Base-by-base conservation (phyloP, 2,888 invertebrate species). In the Globia sparganii region DNA sequence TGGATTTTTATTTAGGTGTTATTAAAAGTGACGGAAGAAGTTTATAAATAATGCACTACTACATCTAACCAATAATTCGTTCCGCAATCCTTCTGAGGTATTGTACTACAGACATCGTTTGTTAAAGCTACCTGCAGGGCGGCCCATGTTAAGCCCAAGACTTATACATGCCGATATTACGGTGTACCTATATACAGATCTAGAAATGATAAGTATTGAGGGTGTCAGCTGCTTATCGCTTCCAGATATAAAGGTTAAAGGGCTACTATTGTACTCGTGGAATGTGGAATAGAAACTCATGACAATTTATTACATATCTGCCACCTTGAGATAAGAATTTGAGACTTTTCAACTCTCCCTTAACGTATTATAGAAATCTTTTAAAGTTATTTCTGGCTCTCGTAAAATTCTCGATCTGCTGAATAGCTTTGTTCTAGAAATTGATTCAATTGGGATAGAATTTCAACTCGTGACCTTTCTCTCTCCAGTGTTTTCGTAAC, bases 221-320 rank as follows among this genome's bases (percentile, higher is more conserved):
- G 83, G 84, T 84, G 84, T 84, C 84, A 84, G 84, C 86, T 84
- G 84, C 70, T 86, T 84, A 84, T 84, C 84, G 69, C 56, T 40
- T 25, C 21, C 46, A 82, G 83, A 86, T 84, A 86, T 72, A 78
- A 82, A 86, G 84, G 84, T 83, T 73, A 83, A 59, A 86, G 64
- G 78, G 69, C 53, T 66, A 74, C 86, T 84, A 86, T 86, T 84
- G 84, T 84, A 78, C 83, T 86, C 49, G 46, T 58, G 86, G 84
- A 83, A 84, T 84, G 86, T 84, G 59, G 83, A 82, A 86, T 84
- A 83, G 83, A 84, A 84, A 84, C 75, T 83, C 86, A 78, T 83
- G 86, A 84, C 79, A 78, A 86, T 83, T 78, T 84, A 86, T 83
- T 67, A 84, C 79, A 72, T 75, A 70, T 70, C 61, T 46, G 59